A percentile compares a stretch with the other conserved stretches of the same genome.
Evolutionary conservation across 1,140 invertebrate species (phyloP).

Genomic region (Lasioglossum baleicum): DNA sequence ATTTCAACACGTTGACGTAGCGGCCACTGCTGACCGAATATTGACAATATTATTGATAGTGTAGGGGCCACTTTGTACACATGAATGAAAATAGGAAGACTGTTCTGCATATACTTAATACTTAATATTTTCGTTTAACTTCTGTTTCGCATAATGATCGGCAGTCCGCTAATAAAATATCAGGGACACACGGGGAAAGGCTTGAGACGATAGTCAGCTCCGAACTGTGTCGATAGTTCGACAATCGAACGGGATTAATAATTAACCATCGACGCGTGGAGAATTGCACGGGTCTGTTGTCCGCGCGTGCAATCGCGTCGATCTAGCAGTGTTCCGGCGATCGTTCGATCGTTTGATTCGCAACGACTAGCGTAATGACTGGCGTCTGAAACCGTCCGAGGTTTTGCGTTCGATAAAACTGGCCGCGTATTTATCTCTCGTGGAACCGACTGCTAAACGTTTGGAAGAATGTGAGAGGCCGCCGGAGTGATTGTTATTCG

Average conservation of each 20-base stretch:
- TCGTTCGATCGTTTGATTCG: slow-evolving; percentile 30
- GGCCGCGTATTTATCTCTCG: not conserved
- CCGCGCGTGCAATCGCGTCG: slow-evolving; percentile 12
- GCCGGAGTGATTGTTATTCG: not conserved
- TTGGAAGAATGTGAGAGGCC: slow-evolving; percentile 1
- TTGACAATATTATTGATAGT: no score
- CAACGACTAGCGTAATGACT: slow-evolving; percentile 22
- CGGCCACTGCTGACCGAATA: no score
- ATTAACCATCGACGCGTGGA: slow-evolving; percentile 51
- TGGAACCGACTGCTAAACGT: slow-evolving; percentile 13
- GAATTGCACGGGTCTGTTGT: slow-evolving; percentile 43
- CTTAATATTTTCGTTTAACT: no score
- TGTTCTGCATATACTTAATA: no score
- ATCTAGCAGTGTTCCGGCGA: slow-evolving; percentile 33
- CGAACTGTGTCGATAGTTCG: slow-evolving; percentile 38
- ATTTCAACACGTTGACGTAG: no score
- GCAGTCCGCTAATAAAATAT: not conserved
- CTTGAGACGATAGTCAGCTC: not conserved
- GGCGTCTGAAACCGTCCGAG: slow-evolving; percentile 11
- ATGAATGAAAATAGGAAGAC: no score
- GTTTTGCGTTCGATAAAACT: slow-evolving; percentile 28
- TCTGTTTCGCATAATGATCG: no score
- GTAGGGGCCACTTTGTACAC: no score
- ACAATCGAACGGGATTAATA: slow-evolving; percentile 55
- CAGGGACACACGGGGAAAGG: slow-evolving; percentile 35